Conservation (phyloP, 2,113 vertebrate species). For the Microcebus griseorufus region DNA sequence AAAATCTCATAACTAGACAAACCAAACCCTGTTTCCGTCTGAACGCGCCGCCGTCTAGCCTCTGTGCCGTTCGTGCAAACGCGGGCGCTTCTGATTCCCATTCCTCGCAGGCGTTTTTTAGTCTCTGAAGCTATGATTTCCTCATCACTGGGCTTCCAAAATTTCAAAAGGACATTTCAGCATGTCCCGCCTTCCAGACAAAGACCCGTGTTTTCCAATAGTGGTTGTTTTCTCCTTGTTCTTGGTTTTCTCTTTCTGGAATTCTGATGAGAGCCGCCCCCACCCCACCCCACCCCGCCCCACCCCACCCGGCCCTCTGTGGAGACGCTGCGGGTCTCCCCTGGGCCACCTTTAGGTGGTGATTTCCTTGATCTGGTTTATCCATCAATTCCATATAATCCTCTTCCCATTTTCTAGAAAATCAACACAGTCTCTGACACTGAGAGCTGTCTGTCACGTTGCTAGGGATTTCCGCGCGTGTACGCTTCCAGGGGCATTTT, state of each 20-base stretch:
- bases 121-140: neutral
- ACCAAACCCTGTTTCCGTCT: neutral
- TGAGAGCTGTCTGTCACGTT: neutral
- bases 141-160: neutral
- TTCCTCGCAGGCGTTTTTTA: neutral
- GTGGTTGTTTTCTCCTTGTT: neutral
- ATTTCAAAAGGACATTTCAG: neutral
- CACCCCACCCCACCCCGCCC: neutral
- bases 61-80: neutral
- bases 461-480: rapidly evolving
- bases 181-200: neutral
- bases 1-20: too few relatives aligned
- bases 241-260: neutral
- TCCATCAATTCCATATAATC: too few relatives aligned
- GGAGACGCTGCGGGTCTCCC: neutral
- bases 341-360: neutral
- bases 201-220: neutral
- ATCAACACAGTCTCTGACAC: too few relatives aligned
- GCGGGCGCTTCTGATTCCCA: neutral
- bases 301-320: neutral
- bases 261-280: neutral
- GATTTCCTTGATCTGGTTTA: neutral
- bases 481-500: neutral
- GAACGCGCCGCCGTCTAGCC: too few relatives aligned
- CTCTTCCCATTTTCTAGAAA: neutral